Base-by-base conservation (phyloP, 2,888 invertebrate species). In the Hecatera dysodea region DNA sequence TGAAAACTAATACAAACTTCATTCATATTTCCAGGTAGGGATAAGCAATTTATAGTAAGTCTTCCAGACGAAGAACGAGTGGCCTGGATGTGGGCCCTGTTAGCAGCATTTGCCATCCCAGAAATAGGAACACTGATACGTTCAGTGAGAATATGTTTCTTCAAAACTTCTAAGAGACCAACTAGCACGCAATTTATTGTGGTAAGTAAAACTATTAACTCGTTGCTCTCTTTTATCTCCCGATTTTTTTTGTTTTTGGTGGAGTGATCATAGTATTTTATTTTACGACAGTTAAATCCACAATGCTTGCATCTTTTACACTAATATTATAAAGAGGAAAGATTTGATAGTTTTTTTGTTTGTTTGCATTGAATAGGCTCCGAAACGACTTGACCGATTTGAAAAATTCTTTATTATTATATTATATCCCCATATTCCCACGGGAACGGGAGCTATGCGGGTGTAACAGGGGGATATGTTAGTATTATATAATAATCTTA, bases 71-170 rank as follows among this genome's bases (percentile, higher is more conserved):
- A 98, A 85, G 99, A 99, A 93, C 97, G 98, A 67, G 97, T 99
- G 79, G 98, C 98, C 59, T 99, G 99, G 99, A 98, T 98, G 93
- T 99, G 99, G 99, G 98, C 98, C 74, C 93, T 99, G 63, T 95
- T 99, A 66, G 98, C 99, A 81, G 98, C 98, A 4, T 98, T 98
- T 89, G 97, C 98, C 48, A 97, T 99, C 63, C 99, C 99, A 0
- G 99, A 99, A 94, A 95, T 98, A 71, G 98, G 99, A 66, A 97
- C 98, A 3, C 95, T 99, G 78, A 97, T 99, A 86, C 97, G 99
- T 68, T 97, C 99, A 36, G 96, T 97, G 64, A 97, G 99, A 88
- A 99, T 99, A 91, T 98, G 98, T 91, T 97, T 98, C 90, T 99
- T 99, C 96, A 99, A 99, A 91, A 98, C 98, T 0, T 98, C 98